Evolutionary conservation across 2,888 invertebrate species (phyloP), one percentile per base, ranked within the genome.

Genomic region (Pterostichus madidus): DNA sequence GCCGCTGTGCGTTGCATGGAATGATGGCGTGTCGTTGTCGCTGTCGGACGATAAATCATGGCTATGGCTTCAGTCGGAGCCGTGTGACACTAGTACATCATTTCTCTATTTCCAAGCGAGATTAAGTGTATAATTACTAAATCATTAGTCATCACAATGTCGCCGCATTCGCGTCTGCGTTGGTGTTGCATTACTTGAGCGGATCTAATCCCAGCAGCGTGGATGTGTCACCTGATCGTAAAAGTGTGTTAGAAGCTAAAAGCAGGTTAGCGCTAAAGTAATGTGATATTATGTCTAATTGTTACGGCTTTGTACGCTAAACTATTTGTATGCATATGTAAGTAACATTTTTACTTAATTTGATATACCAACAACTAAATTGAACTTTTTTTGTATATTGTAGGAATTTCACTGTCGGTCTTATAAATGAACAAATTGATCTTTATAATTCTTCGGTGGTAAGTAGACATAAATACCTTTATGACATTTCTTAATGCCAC

Each of bases 21-120:
- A 10, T 68, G 68, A 44, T 68, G 68, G 17, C 39, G n/a, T 35
- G 68, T 39, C 39, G 68, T 68, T 68, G 32, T 64, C 76, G 32
- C 52, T 31, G 3, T 31, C 3, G n/a, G 32, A 78, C 17, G 59
- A 78, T 78, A 78, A 78, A 78, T 78, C 78, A 77, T 15, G 52
- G 39, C 11, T 35, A 77, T 17, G 35, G 68, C 49, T 68, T 52
- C 49, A 35, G 39, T 80, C n/a, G 11, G 11, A 68, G 15, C 78
- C 35, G 59, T 44, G 52, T 80, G 80, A 80, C 80, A 80, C 31
- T 64, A 15, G 49, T 80, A 80, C 80, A 80, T 80, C 80, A 80
- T 80, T 80, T 80, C 80, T 80, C 80, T 80, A 80, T 80, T 80
- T 80, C 68, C 68, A 64, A 68, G 80, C 31, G 80, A 80, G 80